These are phyloP conservation scores for Esperia sulphurella DNA, from an alignment of 2,888 invertebrate genomes.

Conservation along the genomic window DNA sequence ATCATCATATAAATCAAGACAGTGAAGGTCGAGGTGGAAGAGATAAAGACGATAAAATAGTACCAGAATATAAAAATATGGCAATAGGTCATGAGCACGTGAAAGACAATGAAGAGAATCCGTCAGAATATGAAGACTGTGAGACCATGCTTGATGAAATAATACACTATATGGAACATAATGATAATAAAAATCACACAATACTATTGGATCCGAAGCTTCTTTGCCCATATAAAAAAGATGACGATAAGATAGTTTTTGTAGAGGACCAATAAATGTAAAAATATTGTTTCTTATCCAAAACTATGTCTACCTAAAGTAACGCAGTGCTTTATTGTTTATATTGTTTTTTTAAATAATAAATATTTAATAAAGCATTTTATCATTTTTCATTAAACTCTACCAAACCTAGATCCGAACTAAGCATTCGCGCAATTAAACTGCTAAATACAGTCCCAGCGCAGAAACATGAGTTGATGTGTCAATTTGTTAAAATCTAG, in stretches of 20 bases:
- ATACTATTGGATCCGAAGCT: constrained; percentile 38
- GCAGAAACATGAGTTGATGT: constrained; percentile 29
- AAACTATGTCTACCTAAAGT: too few species aligned
- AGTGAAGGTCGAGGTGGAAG: constrained; percentile 24
- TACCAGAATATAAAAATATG: constrained; percentile 1
- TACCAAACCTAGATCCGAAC: background rate
- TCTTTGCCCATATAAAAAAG: constrained; percentile 52
- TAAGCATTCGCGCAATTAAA: constrained; percentile 28
- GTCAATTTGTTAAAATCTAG: constrained; percentile 60
- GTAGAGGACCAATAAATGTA: constrained; percentile 32
- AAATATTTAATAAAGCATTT: too few species aligned
- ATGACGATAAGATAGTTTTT: constrained; percentile 55
- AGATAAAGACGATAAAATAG: background rate
- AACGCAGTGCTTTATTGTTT: too few species aligned
- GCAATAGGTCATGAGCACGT: background rate
- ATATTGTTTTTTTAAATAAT: too few species aligned
- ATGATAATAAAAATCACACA: constrained; percentile 25
- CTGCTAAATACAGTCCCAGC: constrained; percentile 15
- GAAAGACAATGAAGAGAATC: constrained; percentile 9
- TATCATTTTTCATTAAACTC: too few species aligned
- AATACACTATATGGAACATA: constrained; percentile 55
- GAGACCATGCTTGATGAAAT: constrained; percentile 66
- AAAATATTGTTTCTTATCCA: too few species aligned
- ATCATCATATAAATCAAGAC: constrained; percentile 17
- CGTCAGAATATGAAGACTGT: constrained; percentile 29